These are phyloP conservation scores for Dinoponera quadriceps DNA, from an alignment of 1,140 invertebrate species.

Conservation along the genomic window DNA sequence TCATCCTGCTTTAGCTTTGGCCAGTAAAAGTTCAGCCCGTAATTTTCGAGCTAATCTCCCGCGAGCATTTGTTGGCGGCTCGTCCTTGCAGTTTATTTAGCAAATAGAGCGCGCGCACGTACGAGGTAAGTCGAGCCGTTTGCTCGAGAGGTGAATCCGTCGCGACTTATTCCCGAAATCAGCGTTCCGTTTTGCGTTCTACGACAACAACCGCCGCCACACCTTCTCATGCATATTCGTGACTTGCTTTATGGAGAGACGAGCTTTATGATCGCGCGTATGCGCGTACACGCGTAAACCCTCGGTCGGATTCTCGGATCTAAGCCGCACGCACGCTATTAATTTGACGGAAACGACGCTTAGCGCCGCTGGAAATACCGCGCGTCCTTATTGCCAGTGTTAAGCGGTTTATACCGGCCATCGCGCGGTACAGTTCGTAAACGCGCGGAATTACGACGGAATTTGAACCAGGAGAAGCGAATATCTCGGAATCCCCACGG, in stretches of 20 bases:
- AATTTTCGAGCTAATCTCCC: slow-evolving; percentile 35
- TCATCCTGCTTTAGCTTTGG: not conserved
- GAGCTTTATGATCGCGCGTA: slow-evolving; percentile 60
- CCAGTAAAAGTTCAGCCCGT: not conserved
- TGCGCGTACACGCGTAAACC: slow-evolving; percentile 29
- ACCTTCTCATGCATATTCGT: slow-evolving; percentile 75
- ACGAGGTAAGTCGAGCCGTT: slow-evolving; percentile 42
- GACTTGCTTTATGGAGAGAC: slow-evolving; percentile 63
- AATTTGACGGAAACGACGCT: slow-evolving; percentile 53
- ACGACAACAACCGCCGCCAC: slow-evolving; percentile 63
- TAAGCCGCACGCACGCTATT: slow-evolving; percentile 63
- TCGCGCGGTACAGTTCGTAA: not conserved
- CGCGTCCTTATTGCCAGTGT: slow-evolving; percentile 41
- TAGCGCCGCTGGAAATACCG: slow-evolving; percentile 32
- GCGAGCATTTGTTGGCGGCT: slow-evolving; percentile 4
- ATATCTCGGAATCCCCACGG: not conserved
- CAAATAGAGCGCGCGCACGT: slow-evolving; percentile 59
- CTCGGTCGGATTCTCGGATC: not conserved
- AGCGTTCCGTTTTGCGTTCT: slow-evolving; percentile 34
- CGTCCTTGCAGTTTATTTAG: slow-evolving; percentile 63
- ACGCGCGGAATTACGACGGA: not conserved
- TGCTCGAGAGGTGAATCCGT: slow-evolving; percentile 60
- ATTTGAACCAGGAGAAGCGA: not conserved
- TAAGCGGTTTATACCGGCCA: slow-evolving; percentile 15
- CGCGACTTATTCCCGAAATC: slow-evolving; percentile 71